phyloP scores from a whole-genome alignment of 1,140 invertebrate species.

The Drosophila nigromelanica region DNA sequence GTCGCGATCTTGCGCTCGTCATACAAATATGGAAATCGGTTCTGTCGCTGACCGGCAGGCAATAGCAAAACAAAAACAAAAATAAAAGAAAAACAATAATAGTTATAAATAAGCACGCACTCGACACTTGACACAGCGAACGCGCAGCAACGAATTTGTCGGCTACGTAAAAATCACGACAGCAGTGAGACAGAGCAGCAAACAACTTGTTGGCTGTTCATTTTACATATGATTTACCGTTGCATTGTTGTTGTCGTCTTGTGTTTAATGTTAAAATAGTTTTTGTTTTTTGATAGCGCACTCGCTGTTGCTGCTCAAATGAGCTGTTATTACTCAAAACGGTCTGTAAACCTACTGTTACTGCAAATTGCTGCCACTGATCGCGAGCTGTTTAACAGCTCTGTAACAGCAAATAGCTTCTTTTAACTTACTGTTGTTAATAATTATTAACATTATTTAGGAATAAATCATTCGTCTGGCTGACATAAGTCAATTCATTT shows the following conservation, averaged over 20 bases:
- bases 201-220: conserved; percentile 33
- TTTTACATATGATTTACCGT: conserved; percentile 10
- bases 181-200: conserved; percentile 16
- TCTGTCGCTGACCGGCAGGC: conserved; percentile 22
- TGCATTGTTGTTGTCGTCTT: conserved; percentile 3
- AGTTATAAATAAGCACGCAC: conserved; percentile 1
- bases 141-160: conserved; percentile 15
- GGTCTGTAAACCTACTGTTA: not conserved
- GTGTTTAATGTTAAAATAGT: conserved; percentile 1
- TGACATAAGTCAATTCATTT: too few species aligned
- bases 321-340: conserved; percentile 13
- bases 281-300: conserved; percentile 1
- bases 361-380: not conserved
- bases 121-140: conserved; percentile 28
- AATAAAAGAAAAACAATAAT: conserved; percentile 1
- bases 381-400: not conserved
- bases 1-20: conserved; percentile 19
- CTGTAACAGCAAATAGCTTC: not conserved
- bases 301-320: not conserved
- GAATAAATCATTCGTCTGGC: too few species aligned
- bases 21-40: conserved; percentile 6
- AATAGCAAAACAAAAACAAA: conserved; percentile 10
- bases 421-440: not conserved
- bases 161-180: conserved; percentile 28
- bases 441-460: not conserved